Evolutionary conservation across 2,113 vertebrate species (phyloP), one percentile per base, ranked within the genome.

Genomic region (Pomatostomus ruficeps): DNA sequence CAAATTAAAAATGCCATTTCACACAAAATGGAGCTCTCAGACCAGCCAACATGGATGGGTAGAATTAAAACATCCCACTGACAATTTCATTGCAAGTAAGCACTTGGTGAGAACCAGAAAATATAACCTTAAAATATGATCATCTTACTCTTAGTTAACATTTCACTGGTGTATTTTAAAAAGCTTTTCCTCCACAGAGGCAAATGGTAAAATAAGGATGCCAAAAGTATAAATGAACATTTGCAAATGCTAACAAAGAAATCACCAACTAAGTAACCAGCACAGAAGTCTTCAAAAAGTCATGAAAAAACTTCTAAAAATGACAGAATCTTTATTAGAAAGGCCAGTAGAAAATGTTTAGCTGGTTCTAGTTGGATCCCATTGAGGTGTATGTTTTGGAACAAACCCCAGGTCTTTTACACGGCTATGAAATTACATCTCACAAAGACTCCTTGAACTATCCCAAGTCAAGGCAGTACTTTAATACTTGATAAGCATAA

Each of bases 141-240:
- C 85, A 86, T 88, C 58, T 91, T 85, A 70, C 49, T 93, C 87
- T 61, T 65, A 89, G 77, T 87, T 94, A 93, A 80, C 92, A 96
- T 97, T 94, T 94, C 48, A 59, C 19, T 95, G 12, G 36, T 71
- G 59, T 38, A 76, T 93, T 95, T 96, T 94, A 93, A 94, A 91
- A 75, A 94, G 70, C 49, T 93, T 93, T 96, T 89, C 25, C 40
- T 91, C 29, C 78, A 80, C 38, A 83, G 55, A 94, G 88, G 85
- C 77, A 93, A 97, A 95, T 70, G 70, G 36, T 72, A 82, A 93
- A 89, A 79, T 43, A 79, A 79, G 43, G 71, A 83, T 85, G 91
- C 81, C 91, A 92, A 88, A 91, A 83, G 79, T 75, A 80, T 78
- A 89, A 92, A 87, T n/a, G 80, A 95, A 58, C 48, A 46, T 24